Evolutionary conservation across 2,797 vertebrate genomes (phyloP).

Genomic region (Siniperca obscura): DNA sequence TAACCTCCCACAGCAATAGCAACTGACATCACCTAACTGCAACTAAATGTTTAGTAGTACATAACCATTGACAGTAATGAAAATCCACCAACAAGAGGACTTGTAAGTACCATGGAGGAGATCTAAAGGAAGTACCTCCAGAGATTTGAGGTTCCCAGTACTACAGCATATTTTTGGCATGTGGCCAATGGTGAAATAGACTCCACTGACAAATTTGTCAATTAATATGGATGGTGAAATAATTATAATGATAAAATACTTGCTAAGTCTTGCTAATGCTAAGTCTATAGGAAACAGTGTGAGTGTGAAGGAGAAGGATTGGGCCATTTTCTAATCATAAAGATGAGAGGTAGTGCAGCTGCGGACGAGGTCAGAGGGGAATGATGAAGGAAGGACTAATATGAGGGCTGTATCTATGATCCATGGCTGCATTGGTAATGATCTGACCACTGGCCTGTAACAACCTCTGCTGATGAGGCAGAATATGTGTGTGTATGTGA

Average conservation of each 20-base stretch:
- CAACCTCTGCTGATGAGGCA: constrained; percentile 64
- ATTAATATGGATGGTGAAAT: constrained; percentile 73
- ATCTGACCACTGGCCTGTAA: constrained; percentile 63
- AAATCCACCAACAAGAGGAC: constrained; percentile 77
- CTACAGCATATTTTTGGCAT: constrained; percentile 64
- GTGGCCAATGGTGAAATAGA: constrained; percentile 60
- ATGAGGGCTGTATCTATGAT: constrained; percentile 72
- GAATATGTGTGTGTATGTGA: constrained; percentile 21
- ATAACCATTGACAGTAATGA: constrained; percentile 80
- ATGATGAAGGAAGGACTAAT: constrained; percentile 70
- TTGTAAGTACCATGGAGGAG: constrained; percentile 56
- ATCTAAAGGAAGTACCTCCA: constrained; percentile 20
- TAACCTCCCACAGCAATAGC: constrained; percentile 58
- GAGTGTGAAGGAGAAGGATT: constrained; percentile 63
- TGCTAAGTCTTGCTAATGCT: too few relatives aligned
- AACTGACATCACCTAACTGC: constrained; percentile 66
- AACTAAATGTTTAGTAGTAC: constrained; percentile 77
- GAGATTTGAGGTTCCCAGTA: constrained; percentile 32
- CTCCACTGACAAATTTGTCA: constrained; percentile 71
- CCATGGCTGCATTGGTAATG: constrained; percentile 74
- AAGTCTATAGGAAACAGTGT: constrained; percentile 34
- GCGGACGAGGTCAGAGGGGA: constrained; percentile 73
- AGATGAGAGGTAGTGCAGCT: constrained; percentile 70
- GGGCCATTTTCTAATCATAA: constrained; percentile 71
- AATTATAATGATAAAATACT: constrained; percentile 77